Evolutionary conservation across 2,797 vertebrate species (phyloP), one percentile per base, ranked within the genome.

Genomic region (Gymnodraco acuticeps): DNA sequence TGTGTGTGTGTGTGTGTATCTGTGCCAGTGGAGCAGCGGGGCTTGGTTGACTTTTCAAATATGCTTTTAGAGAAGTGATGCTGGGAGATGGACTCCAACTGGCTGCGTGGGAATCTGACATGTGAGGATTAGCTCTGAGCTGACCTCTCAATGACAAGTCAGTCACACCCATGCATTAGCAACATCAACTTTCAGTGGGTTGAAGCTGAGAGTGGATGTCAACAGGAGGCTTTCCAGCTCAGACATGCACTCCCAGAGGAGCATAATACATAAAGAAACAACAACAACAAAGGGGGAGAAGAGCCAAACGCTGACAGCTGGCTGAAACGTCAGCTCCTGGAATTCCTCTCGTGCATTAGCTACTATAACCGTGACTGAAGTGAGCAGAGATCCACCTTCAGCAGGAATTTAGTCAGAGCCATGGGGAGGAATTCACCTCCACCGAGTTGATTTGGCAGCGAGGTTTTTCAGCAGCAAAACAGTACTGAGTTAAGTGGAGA

Each of bases 291-390:
- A 33, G 33, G 8, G 0, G 45, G 19, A 5, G 52, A 56, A 75
- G 78, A 71, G 65, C 52, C 52, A 47, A 46, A 82, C 58, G 12
- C 56, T 59, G 71, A 68, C 62, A 67, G 77, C 60, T 47, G 19
- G 27, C 67, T 81, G 80, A 74, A 75, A 75, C 33, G 60, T 64
- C 53, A 54, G 75, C 86, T 61, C 72, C 73, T 79, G 85, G 74
- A 85, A 90, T 86, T 89, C 74, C 65, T 80, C 73, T 60, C n/a
- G 1, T 16, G 66, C 52, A 5, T 82, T 71, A 64, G 59, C 68
- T 23, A n/a, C 61, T 56, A 73, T 46, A 71, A 31, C 75, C 2
- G 10, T 67, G 72, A 76, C 74, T 76, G 38, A 70, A 64, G 46
- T 33, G 3, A 62, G 59, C 64, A 61, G 10, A 62, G 66, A 81